A percentile compares a stretch with the other conserved stretches of the same genome.
phyloP scores from a whole-genome alignment of 2,797 vertebrate species.

The Danio albolineatus region DNA sequence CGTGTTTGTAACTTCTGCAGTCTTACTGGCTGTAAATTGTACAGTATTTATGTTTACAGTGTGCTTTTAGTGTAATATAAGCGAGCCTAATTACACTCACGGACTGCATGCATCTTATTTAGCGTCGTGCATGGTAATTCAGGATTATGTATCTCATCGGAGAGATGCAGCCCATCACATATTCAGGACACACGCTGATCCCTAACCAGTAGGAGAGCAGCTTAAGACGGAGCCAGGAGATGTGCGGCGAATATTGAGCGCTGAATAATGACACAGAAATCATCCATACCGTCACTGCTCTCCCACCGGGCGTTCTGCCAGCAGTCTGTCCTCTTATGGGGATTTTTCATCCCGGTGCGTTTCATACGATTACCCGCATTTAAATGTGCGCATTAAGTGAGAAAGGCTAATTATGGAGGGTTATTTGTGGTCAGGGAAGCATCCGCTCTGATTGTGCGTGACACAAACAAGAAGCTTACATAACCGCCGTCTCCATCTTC shows the following conservation, averaged over 20 bases:
- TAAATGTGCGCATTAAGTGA: not conserved
- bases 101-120: not conserved
- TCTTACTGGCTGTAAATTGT: too few species aligned
- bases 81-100: not conserved
- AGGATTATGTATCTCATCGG: not conserved
- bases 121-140: not conserved
- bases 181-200: not conserved
- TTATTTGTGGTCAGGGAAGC: constrained; percentile 11
- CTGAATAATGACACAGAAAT: not conserved
- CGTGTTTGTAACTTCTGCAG: too few species aligned
- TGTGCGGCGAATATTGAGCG: constrained; percentile 10
- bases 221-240: constrained; percentile 8
- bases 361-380: not conserved
- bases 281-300: constrained; percentile 1
- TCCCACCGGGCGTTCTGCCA: not conserved
- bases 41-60: too few species aligned
- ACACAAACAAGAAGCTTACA: constrained; percentile 22
- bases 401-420: constrained; percentile 1
- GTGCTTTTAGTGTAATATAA: not conserved
- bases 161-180: not conserved
- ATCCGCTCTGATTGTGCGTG: not conserved
- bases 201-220: not conserved
- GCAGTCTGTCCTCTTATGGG: not conserved
- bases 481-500: constrained; percentile 22
- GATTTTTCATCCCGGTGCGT: not conserved